A percentile compares a stretch with the other conserved stretches of the same genome.
phyloP scores from a whole-genome alignment of 2,113 vertebrate genomes.

The Engraulis encrasicolus region DNA sequence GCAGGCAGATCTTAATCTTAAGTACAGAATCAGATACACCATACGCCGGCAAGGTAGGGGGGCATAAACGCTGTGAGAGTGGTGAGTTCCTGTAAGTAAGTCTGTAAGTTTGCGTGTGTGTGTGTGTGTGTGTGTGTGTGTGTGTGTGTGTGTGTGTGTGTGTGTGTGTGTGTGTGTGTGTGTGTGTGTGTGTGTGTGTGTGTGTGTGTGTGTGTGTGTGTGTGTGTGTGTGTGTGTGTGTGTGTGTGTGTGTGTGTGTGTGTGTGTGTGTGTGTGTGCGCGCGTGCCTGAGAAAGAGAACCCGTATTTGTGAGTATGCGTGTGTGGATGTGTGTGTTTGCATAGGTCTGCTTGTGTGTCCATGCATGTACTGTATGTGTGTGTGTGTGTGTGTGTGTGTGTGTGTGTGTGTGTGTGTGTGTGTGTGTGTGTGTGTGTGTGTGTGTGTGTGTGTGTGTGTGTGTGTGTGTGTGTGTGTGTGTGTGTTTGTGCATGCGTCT shows the following conservation, averaged over 20 bases:
- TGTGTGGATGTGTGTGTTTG: background rate
- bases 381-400: background rate
- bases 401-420: constrained; percentile 4
- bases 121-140: background rate
- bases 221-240: background rate
- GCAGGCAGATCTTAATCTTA: constrained; percentile 13
- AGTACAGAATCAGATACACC: constrained; percentile 14
- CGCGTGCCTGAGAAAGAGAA: too few relatives aligned
- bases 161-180: background rate
- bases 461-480: background rate
- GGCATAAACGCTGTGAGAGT: background rate
- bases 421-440: background rate
- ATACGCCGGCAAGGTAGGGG: background rate
- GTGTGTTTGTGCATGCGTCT: background rate
- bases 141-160: background rate
- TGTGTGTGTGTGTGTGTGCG: background rate
- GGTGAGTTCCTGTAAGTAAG: too few relatives aligned
- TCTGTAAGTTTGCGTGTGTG: background rate
- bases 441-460: background rate
- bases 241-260: background rate
- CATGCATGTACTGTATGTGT: background rate
- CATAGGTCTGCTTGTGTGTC: background rate
- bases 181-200: background rate
- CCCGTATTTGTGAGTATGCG: too few relatives aligned
- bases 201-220: background rate